Conservation (phyloP, 2,797 vertebrate genomes). For the Picus viridis region DNA sequence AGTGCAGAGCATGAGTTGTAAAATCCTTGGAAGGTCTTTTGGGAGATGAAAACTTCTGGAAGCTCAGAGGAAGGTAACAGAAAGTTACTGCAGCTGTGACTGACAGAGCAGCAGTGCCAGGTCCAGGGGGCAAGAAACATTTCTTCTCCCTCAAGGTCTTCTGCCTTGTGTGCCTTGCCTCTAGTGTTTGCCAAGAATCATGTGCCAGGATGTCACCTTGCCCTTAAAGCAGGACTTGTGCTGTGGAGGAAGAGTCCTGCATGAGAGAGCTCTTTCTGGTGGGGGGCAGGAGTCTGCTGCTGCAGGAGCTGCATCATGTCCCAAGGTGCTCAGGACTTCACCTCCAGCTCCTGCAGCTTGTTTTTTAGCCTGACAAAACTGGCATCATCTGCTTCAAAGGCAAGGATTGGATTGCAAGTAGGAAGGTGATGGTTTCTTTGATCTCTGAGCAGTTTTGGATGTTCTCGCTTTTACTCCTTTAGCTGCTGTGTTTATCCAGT, state of each 20-base stretch:
- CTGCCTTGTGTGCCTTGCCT: background rate
- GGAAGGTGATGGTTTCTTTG: background rate
- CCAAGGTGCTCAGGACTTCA: background rate
- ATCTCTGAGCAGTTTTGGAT: slow-evolving; percentile 1
- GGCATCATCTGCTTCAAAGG: background rate
- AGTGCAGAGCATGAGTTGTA: background rate
- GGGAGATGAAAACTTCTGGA: background rate
- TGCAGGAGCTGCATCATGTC: fast-evolving
- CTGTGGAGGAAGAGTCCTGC: background rate
- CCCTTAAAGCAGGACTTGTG: background rate
- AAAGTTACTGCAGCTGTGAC: background rate
- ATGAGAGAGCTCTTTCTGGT: background rate
- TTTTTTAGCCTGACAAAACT: background rate
- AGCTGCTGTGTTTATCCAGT: background rate
- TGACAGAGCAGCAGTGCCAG: background rate
- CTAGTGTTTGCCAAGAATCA: background rate
- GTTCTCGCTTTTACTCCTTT: background rate
- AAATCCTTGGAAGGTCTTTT: background rate
- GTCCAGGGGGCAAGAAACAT: background rate
- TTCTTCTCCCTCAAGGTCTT: background rate
- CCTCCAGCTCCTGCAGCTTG: background rate
- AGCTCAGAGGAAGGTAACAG: background rate
- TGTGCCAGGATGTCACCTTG: too few species aligned
- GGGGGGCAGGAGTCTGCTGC: fast-evolving
- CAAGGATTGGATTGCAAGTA: background rate